phyloP scores from a whole-genome alignment of 2,797 vertebrate genomes.

The Gambusia yucatana region DNA sequence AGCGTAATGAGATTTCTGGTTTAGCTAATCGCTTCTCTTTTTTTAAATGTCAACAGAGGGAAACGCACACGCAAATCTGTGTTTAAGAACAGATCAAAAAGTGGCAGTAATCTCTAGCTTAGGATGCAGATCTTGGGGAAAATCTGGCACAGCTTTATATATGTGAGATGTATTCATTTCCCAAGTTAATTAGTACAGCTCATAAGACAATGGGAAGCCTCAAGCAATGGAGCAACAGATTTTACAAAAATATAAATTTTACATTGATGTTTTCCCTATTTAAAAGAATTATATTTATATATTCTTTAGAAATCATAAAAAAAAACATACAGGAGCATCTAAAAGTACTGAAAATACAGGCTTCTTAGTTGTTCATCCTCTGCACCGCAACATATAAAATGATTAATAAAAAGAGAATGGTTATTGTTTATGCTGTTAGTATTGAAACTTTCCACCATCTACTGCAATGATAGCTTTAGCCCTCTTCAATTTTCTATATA shows the following conservation, averaged over 20 bases:
- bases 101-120: constrained; percentile 66
- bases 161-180: constrained; percentile 45
- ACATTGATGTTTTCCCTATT: neutral
- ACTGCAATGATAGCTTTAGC: neutral
- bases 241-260: constrained; percentile 5
- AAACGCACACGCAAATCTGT: constrained; percentile 63
- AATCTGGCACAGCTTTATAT: constrained; percentile 35
- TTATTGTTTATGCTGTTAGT: neutral
- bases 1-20: constrained; percentile 68
- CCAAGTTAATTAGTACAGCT: constrained; percentile 66
- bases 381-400: neutral
- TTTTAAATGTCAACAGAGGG: constrained; percentile 47
- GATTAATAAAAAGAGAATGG: neutral
- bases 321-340: neutral
- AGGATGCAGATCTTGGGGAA: constrained; percentile 50
- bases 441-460: neutral
- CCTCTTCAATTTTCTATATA: neutral
- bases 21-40: constrained; percentile 57
- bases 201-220: constrained; percentile 49
- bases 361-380: constrained; percentile 1
- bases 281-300: neutral
- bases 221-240: constrained; percentile 29
- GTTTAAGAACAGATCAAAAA: constrained; percentile 69
- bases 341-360: neutral
- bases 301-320: constrained; percentile 3